Base-by-base conservation (phyloP, 2,113 vertebrate species). In the Nicator chloris region DNA sequence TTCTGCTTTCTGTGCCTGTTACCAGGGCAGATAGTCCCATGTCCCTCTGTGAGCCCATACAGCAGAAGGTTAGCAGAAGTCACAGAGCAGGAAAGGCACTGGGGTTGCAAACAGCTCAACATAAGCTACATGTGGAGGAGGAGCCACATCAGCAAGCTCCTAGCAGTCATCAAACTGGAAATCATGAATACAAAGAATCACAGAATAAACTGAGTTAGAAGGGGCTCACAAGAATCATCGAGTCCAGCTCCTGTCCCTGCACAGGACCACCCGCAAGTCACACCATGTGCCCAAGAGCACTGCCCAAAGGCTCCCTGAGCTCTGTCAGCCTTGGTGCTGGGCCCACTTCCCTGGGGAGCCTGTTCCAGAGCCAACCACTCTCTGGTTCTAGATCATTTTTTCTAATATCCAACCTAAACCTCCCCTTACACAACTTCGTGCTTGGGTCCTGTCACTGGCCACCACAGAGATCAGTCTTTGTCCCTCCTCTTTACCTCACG, bases 211-310 rank as follows among this genome's bases (percentile, higher is more conserved):
- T 60, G 33, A 45, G 15, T 39, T 69, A 10, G 37, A 44, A 60
- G 5, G 18, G 15, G 7, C 15, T 17, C 22, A 51, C 27, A 51
- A 39, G 27, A 45, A 10, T 59, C 44, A 51, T 18, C 0, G 0
- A 13, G 39, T 69, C 27, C 45, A 78, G 0, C 12, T 53, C 15
- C 54, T 20, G 28, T 20, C 18, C 45, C 28, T 69, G 64, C 39
- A 28, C 23, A 53, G 45, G 9, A 44, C 19, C 7, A 21, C 53
- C 40, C 28, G 40, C 31, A 19, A 13, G 45, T 45, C 23, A 18
- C 39, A 45, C 15, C 27, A 9, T 8, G 39, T 51, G 7, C 15
- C 39, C 18, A 33, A 33, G 54, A 33, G 12, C 28, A 20, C 16
- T 11, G 22, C 20, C 28, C 39, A 61, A 51, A 39, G 2, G 4